Evolutionary conservation across 2,113 vertebrate species (phyloP), one percentile per base, ranked within the genome.

Genomic region (Chaetodon trifascialis): DNA sequence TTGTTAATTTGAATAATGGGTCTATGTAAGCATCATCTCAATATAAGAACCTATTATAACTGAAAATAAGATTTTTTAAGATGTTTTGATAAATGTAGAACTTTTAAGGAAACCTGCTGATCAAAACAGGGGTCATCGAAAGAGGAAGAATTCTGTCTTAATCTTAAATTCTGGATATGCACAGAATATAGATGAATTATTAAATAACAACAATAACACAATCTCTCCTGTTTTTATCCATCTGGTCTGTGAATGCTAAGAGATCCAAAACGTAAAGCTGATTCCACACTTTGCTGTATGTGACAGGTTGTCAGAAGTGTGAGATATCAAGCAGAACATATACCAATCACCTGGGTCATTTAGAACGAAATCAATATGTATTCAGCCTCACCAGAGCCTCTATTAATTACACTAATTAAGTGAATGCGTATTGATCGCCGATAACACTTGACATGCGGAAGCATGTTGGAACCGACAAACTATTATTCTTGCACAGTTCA

Each of bases 351-450:
- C 23, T 25, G 12, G 5, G 16, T 68, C 36, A 69, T 78, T 70
- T 25, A 66, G 14, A 73, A 62, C 3, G 4, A 74, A 84, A 88
- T 86, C 76, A 68, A 79, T 88, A 73, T 12, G 17, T 19, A 38
- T 64, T 60, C 19, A 30, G 65, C 36, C 64, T 67, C n/a, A 17
- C 64, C 11, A 49, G 42, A 70, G 75, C 42, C 60, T 62, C 38
- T 71, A 70, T 88, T 78, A 88, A 87, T 88, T 73, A 80, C 52
- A 51, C 65, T 62, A 76, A 85, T 88, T 62, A 84, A 79, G 70
- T 62, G 63, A 87, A 79, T 66, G 36, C 0, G 3, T 79, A 90
- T 88, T 42, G 80, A 88, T 81, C 55, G 7, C 15, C 3, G 2
- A 60, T 44, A 67, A 63, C 58, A 59, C 54, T 49, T 58, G 62